These are phyloP conservation scores for Drosophila paulistorum DNA, from an alignment of 1,140 invertebrate genomes.

Conservation along the genomic window DNA sequence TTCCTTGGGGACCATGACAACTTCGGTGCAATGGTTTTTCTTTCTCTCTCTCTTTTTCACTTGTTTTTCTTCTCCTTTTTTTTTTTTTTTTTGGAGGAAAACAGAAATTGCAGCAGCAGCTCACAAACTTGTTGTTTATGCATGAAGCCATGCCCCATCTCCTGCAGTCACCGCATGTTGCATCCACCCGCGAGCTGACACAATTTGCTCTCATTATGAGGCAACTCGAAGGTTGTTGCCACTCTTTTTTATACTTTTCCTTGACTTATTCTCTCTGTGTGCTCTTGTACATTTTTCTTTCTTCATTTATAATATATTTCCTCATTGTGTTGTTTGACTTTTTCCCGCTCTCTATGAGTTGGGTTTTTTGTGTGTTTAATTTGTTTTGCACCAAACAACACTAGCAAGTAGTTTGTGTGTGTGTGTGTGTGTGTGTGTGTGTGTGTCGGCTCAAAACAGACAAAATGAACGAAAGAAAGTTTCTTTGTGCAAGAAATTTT, in stretches of 20 bases:
- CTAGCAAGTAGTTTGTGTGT: slow-evolving; percentile 14
- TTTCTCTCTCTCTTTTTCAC: neutral
- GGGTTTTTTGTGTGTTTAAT: slow-evolving; percentile 14
- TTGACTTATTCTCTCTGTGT: slow-evolving; percentile 7
- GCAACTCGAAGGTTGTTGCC: slow-evolving; percentile 36
- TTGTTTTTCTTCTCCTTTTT: neutral
- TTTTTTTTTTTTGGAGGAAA: slow-evolving; percentile 7
- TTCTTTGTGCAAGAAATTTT: slow-evolving; percentile 20
- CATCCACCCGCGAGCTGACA: slow-evolving; percentile 44
- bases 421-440: too few species aligned
- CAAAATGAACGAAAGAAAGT: neutral
- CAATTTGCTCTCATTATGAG: slow-evolving; percentile 55
- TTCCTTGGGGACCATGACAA: slow-evolving; percentile 22
- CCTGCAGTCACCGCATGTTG: neutral
- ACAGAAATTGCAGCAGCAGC: slow-evolving; percentile 26
- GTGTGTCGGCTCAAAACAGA: neutral
- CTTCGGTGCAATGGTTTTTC: slow-evolving; percentile 19
- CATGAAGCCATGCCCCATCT: slow-evolving; percentile 40
- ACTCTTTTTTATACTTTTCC: slow-evolving; percentile 30
- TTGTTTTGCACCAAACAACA: slow-evolving; percentile 14
- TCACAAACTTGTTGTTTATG: slow-evolving; percentile 62
- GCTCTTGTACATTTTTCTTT: slow-evolving; percentile 13
- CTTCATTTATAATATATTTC: slow-evolving; percentile 18
- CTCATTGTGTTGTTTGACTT: slow-evolving; percentile 7
- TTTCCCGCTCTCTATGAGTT: neutral